Evolutionary conservation across 2,797 vertebrate species (phyloP).

Genomic region (Vireo griseus): DNA sequence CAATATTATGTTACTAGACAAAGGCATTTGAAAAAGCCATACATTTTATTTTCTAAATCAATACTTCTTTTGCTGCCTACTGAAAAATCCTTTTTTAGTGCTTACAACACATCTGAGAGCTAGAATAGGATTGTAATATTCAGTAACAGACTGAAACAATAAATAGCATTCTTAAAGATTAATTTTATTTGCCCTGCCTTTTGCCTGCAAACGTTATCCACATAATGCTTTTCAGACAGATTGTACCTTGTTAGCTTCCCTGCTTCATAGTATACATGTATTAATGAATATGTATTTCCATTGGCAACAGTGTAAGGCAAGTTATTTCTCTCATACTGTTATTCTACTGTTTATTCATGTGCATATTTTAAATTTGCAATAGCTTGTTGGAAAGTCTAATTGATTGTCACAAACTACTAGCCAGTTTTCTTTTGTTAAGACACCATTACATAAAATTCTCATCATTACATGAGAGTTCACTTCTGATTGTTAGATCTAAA

Average conservation of each 20-base stretch:
- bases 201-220: conserved; percentile 39
- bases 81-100: conserved; percentile 32
- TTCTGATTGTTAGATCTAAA: not conserved
- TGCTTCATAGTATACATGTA: conserved; percentile 22
- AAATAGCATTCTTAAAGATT: conserved; percentile 55
- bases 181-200: conserved; percentile 40
- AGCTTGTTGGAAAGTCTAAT: conserved; percentile 56
- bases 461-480: not conserved
- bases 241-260: conserved; percentile 36
- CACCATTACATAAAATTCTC: conserved; percentile 23
- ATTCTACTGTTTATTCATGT: conserved; percentile 37
- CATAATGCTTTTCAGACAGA: conserved; percentile 33
- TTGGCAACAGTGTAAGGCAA: conserved; percentile 32
- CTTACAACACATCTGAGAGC: conserved; percentile 42
- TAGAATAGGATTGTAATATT: conserved; percentile 49
- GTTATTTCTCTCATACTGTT: conserved; percentile 39
- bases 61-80: conserved; percentile 48
- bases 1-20: conserved; percentile 53
- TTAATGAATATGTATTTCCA: conserved; percentile 51
- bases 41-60: conserved; percentile 64
- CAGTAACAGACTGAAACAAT: conserved; percentile 50
- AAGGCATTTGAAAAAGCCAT: conserved; percentile 55
- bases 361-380: conserved; percentile 63
- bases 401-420: conserved; percentile 50
- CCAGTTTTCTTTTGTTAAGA: conserved; percentile 51